Conservation (phyloP, 2,888 invertebrate genomes). For the Pristionchus arcanus region DNA sequence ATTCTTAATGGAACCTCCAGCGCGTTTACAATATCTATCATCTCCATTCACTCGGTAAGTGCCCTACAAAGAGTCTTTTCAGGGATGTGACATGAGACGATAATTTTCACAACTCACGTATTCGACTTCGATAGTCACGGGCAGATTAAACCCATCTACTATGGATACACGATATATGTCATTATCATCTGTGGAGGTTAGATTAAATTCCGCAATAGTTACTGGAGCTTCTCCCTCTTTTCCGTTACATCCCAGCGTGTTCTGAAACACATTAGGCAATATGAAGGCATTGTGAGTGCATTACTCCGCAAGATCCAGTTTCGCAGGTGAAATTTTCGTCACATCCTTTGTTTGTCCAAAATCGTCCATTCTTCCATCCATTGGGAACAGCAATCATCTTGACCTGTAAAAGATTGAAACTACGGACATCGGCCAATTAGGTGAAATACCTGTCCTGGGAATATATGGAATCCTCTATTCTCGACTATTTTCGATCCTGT, state of each 20-base stretch:
- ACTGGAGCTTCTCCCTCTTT: slow-evolving; percentile 81
- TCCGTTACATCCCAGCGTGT: slow-evolving; percentile 80
- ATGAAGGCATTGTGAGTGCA: too few relatives aligned
- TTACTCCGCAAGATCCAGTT: background rate
- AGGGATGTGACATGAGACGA: background rate
- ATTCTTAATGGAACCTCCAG: slow-evolving; percentile 55
- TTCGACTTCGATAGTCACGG: slow-evolving; percentile 62
- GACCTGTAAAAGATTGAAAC: background rate
- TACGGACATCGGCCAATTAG: too few relatives aligned
- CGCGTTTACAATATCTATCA: slow-evolving; percentile 46
- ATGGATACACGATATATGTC: slow-evolving; percentile 82
- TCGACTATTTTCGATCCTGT: background rate
- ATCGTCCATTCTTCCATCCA: background rate
- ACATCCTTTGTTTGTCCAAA: background rate
- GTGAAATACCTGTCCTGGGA: background rate
- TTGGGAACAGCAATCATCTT: background rate
- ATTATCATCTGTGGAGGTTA: slow-evolving; percentile 71
- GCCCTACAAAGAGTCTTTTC: background rate
- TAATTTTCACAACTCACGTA: background rate
- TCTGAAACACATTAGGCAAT: slow-evolving; percentile 48
- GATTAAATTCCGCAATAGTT: slow-evolving; percentile 81
- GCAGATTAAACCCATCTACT: slow-evolving; percentile 82
- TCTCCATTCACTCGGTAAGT: slow-evolving; percentile 55
- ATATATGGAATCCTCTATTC: background rate
- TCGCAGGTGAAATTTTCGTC: background rate